A percentile compares a stretch with the other conserved stretches of the same genome.
phyloP scores from a whole-genome alignment of 2,888 invertebrate species.

The Sipunculus nudus region DNA sequence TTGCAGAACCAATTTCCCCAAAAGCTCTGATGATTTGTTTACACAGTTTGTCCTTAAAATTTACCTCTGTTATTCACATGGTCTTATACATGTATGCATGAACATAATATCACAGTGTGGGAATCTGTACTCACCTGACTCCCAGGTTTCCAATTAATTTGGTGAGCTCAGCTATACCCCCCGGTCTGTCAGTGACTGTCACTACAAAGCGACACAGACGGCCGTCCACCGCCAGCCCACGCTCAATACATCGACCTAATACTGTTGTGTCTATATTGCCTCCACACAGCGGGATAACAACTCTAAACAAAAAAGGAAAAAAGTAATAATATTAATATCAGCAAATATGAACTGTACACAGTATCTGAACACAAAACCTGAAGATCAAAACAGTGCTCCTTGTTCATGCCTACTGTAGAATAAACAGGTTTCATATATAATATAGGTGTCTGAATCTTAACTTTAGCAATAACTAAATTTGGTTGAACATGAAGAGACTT shows the following conservation, averaged over 20 bases:
- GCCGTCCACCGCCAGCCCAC: conserved; percentile 88
- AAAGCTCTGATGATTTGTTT: too few species aligned
- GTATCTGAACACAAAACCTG: background rate
- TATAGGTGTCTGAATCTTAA: too few species aligned
- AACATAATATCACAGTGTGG: background rate
- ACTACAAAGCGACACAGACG: conserved; percentile 73
- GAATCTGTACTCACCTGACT: conserved; percentile 69
- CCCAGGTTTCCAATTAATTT: conserved; percentile 79
- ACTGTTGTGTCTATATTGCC: conserved; percentile 94
- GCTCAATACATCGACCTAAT: conserved; percentile 85
- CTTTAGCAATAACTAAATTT: too few species aligned
- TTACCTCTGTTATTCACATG: too few species aligned
- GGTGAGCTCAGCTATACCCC: conserved; percentile 87
- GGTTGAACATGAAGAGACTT: too few species aligned
- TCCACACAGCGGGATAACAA: conserved; percentile 81
- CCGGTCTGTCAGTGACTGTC: conserved; percentile 81
- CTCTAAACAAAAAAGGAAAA: conserved; percentile 74
- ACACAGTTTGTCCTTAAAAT: too few species aligned
- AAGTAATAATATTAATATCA: background rate
- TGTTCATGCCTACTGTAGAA: too few species aligned
- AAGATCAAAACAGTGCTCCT: too few species aligned
- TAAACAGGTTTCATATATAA: too few species aligned
- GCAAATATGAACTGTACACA: background rate
- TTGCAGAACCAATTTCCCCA: too few species aligned
- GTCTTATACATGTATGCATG: too few species aligned